Percentiles rank a stretch among this genome's conserved stretches.
Evolutionary conservation across 1,140 invertebrate species (phyloP).

Genomic region (Harlomillsia oculata): DNA sequence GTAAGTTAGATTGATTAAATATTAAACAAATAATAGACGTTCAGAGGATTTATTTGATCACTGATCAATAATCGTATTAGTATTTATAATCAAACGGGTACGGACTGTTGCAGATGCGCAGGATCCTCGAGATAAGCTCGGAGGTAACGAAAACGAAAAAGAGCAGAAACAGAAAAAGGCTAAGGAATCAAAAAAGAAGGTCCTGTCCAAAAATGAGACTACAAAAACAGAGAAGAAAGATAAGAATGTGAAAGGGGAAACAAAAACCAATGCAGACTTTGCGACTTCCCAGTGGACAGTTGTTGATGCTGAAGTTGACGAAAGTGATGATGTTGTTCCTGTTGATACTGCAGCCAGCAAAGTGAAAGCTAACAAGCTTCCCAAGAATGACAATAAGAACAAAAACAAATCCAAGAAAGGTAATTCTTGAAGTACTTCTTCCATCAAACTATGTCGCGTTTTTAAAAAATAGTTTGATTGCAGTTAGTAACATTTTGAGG

Average conservation of each 20-base stretch:
- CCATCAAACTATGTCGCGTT: neutral
- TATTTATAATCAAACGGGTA: no score
- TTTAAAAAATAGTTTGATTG: neutral
- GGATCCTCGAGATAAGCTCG: no score
- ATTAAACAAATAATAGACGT: neutral
- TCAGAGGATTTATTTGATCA: no score
- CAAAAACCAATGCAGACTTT: neutral
- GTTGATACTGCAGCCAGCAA: no score
- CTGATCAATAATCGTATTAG: no score
- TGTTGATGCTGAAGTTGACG: neutral
- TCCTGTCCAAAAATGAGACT: neutral
- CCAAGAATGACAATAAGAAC: neutral
- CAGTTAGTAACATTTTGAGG: no score
- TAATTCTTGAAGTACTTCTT: neutral
- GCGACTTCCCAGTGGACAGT: neutral
- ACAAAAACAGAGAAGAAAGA: neutral
- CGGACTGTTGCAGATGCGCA: no score
- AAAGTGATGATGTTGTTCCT: no score
- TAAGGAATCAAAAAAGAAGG: neutral
- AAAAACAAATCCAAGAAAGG: constrained; percentile 11
- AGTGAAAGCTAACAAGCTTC: neutral
- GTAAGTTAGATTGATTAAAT: neutral
- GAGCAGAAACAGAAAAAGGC: neutral
- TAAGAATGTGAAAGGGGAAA: no score
- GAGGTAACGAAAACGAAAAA: no score